These are phyloP conservation scores for Morinoia aosen DNA, from an alignment of 2,888 invertebrate species.

Conservation along the genomic window DNA sequence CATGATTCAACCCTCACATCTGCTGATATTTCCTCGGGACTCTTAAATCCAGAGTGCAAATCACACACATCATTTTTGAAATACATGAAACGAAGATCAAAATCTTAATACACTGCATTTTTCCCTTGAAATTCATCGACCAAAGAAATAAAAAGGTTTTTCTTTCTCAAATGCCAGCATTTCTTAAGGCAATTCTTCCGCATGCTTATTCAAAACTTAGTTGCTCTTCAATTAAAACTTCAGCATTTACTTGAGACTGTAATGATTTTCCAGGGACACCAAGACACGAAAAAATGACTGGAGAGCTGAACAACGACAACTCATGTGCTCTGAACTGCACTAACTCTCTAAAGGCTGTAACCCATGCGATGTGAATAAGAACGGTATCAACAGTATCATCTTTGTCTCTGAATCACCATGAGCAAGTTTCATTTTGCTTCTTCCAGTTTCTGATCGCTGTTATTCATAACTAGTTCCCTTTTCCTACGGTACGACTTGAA, in stretches of 20 bases:
- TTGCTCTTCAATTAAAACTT: constrained; percentile 12
- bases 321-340: neutral
- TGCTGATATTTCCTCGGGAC: too few species aligned
- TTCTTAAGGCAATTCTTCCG: neutral
- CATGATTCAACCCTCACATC: too few species aligned
- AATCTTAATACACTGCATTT: neutral
- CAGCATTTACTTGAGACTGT: neutral
- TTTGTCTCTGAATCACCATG: too few species aligned
- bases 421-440: too few species aligned
- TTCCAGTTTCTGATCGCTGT: too few species aligned
- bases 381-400: neutral
- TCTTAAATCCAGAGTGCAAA: too few species aligned
- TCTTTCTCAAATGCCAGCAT: neutral
- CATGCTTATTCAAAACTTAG: neutral
- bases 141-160: neutral
- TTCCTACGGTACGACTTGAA: too few species aligned
- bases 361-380: neutral
- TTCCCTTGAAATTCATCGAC: neutral
- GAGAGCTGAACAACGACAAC: neutral
- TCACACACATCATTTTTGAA: too few species aligned
- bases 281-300: neutral
- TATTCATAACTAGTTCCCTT: too few species aligned
- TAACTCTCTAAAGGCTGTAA: neutral
- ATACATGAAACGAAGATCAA: too few species aligned
- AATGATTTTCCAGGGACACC: neutral